Evolutionary conservation across 1,140 invertebrate genomes (phyloP).

Genomic region (Cotesia vestalis): DNA sequence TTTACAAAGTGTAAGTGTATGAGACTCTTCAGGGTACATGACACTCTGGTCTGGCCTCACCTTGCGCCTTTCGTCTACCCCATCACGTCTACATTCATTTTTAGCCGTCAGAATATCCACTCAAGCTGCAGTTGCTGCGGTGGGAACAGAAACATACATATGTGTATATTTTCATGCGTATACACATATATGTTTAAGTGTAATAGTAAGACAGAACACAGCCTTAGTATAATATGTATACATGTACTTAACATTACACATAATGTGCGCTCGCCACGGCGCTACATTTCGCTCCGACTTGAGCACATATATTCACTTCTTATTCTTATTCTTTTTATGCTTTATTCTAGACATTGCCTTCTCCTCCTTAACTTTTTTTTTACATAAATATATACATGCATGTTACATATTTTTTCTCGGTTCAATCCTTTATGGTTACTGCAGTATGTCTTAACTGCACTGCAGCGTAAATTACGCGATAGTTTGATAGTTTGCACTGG

Average conservation of each 20-base stretch:
- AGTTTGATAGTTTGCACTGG: neutral
- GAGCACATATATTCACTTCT: too few relatives aligned
- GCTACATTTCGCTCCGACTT: too few relatives aligned
- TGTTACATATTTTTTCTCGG: neutral
- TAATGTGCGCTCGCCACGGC: too few relatives aligned
- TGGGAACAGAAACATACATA: slow-evolving; percentile 14
- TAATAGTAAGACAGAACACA: too few relatives aligned
- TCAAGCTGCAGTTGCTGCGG: slow-evolving; percentile 7
- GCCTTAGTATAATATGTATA: too few relatives aligned
- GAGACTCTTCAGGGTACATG: slow-evolving; percentile 23
- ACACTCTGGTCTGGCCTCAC: slow-evolving; percentile 18
- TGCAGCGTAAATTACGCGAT: slow-evolving; percentile 15
- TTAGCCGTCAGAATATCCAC: neutral
- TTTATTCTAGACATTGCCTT: slow-evolving; percentile 9
- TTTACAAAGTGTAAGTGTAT: neutral
- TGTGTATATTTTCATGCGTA: neutral
- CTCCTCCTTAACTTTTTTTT: neutral
- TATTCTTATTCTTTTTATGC: slow-evolving; percentile 2
- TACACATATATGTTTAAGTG: too few relatives aligned
- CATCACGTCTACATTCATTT: slow-evolving; percentile 29
- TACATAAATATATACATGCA: too few relatives aligned
- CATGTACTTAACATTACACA: too few relatives aligned
- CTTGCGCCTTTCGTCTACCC: slow-evolving; percentile 9
- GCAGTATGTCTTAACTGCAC: too few relatives aligned
- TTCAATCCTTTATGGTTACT: neutral